These are phyloP conservation scores for Pardosa pseudoannulata DNA, from an alignment of 2,888 invertebrate species.

Conservation along the genomic window DNA sequence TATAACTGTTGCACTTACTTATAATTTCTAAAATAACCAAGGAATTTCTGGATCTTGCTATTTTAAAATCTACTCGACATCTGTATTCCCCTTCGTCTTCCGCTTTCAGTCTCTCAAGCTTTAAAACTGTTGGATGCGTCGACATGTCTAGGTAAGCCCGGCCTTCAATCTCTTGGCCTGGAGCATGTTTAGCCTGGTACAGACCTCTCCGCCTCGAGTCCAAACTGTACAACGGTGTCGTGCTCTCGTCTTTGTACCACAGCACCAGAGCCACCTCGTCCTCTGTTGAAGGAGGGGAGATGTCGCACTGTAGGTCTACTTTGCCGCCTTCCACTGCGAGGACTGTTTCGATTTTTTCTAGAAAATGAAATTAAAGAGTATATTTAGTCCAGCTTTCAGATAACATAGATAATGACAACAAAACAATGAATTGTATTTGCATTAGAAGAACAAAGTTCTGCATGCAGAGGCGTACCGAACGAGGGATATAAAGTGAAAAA, in stretches of 20 bases:
- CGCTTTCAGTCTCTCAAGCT: conserved; percentile 82
- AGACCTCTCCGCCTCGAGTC: conserved; percentile 73
- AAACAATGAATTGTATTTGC: too few species aligned
- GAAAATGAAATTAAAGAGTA: conserved; percentile 21
- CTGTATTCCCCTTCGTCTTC: conserved; percentile 93
- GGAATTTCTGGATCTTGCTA: conserved; percentile 92
- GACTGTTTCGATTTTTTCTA: conserved; percentile 73
- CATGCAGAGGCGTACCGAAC: too few species aligned
- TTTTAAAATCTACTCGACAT: conserved; percentile 92
- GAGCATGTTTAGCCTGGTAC: conserved; percentile 78
- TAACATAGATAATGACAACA: too few species aligned
- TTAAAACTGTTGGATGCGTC: conserved; percentile 78
- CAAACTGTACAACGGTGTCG: conserved; percentile 82
- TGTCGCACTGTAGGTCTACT: conserved; percentile 92
- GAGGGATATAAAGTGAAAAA: too few species aligned
- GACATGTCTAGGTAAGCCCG: conserved; percentile 89
- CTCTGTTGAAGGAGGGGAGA: conserved; percentile 87
- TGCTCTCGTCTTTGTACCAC: conserved; percentile 93
- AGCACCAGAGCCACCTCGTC: conserved; percentile 92
- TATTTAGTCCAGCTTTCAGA: too few species aligned
- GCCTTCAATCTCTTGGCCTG: conserved; percentile 89
- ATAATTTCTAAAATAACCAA: conserved; percentile 93
- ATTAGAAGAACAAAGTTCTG: too few species aligned
- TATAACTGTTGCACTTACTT: conserved; percentile 85
- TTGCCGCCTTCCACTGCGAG: conserved; percentile 75